A percentile compares a stretch with the other conserved stretches of the same genome.
These are phyloP conservation scores for Poeciliopsis gracilis DNA, from an alignment of 2,797 vertebrate genomes.

Conservation along the genomic window DNA sequence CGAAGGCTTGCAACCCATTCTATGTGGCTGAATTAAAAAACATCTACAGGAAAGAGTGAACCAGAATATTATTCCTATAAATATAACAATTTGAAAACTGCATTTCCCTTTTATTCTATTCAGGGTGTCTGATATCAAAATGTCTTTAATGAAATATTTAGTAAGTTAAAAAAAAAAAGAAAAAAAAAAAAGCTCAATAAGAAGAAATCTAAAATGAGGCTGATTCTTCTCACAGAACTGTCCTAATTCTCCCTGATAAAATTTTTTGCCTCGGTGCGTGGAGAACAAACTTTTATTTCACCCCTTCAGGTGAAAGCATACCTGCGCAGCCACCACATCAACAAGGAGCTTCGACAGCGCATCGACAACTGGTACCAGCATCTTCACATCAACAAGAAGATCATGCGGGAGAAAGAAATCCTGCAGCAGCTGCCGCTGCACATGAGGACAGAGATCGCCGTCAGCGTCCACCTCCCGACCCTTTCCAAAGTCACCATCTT, in stretches of 20 bases:
- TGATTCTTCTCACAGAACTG: background rate
- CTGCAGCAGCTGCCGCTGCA: slow-evolving; percentile 84
- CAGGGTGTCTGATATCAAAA: background rate
- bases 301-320: slow-evolving; percentile 80
- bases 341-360: slow-evolving; percentile 75
- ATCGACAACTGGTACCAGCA: slow-evolving; percentile 91
- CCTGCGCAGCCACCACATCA: slow-evolving; percentile 80
- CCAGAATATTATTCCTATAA: background rate
- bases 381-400: slow-evolving; percentile 90
- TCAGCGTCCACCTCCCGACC: slow-evolving; percentile 88
- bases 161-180: background rate
- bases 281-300: background rate
- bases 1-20: background rate
- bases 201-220: background rate
- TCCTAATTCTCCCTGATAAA: background rate
- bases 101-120: background rate
- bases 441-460: slow-evolving; percentile 87
- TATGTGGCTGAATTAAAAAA: background rate
- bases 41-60: background rate
- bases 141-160: background rate
- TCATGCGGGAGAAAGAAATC: slow-evolving; percentile 86
- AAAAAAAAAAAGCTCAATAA: background rate
- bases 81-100: background rate
- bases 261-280: background rate
- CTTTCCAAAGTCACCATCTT: slow-evolving; percentile 93